Evolutionary conservation across 2,888 invertebrate genomes (phyloP), one percentile per base, ranked within the genome.

Genomic region (Petrolisthes manimaculis): DNA sequence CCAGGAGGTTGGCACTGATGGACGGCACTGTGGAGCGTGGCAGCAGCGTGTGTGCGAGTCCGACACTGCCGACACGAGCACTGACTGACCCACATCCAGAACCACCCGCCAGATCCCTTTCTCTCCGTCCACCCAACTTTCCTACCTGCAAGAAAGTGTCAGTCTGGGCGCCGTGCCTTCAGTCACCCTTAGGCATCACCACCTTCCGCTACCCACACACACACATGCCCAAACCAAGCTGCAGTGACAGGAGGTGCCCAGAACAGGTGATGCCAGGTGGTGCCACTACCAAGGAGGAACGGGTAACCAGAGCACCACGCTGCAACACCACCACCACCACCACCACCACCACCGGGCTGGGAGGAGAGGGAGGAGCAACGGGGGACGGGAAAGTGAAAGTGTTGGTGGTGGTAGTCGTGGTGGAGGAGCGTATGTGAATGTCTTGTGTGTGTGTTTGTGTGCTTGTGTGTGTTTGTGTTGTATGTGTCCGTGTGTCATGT

Each of bases 141-240:
- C 87, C 87, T 87, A 79, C 87, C 83, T 87, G 61, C 80, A 87
- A 87, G 87, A 87, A 87, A 87, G 87, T 87, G 83, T 81, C 9
- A 69, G 78, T 37, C 37, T 37, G 75, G 78, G 75, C 61, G 74
- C 78, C 67, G 37, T 51, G 5, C 83, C 78, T 24, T 53, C 37
- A n/a, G 37, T 37, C 37, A 37, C 37, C 53, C 61, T 55, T 37
- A 53, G 53, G 51, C 56, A n/a, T 4, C 51, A n/a, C 61, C 24
- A 67, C 84, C 37, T 67, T 67, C 51, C 78, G 61, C 54, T 51
- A 37, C 37, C 37, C 37, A 37, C 37, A 37, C 37, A 37, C 37
- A 37, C 37, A 37, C 37, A 37, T 37, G 37, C 37, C 37, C 37
- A 37, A 37, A 37, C 37, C 37, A 37, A 37, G 37, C 37, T 37